Conservation (phyloP, 2,113 vertebrate species). For the Sphyrna mokarran region DNA sequence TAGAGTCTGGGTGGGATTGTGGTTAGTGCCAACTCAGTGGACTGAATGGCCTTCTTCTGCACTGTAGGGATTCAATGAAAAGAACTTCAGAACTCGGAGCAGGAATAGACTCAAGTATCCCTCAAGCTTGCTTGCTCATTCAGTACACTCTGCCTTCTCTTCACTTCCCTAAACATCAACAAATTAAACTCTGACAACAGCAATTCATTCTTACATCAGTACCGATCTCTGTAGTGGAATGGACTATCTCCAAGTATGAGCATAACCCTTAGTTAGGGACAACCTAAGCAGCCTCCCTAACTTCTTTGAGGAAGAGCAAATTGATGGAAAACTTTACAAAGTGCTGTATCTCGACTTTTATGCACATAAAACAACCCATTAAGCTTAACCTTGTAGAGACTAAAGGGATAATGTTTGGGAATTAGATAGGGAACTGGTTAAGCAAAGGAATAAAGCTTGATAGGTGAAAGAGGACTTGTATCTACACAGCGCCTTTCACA, state of each 20-base stretch:
- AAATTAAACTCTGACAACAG: not conserved
- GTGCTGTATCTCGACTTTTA: not conserved
- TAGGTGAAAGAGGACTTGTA: not conserved
- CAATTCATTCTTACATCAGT: not conserved
- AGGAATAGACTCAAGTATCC: too few species aligned
- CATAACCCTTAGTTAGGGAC: not conserved
- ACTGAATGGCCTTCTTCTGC: too few species aligned
- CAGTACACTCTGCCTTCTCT: too few species aligned
- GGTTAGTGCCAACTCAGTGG: too few species aligned
- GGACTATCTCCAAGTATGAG: too few species aligned
- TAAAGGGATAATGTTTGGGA: not conserved
- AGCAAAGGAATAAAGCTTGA: not conserved
- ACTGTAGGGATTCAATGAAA: too few species aligned
- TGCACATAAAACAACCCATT: not conserved
- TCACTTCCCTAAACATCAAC: not conserved
- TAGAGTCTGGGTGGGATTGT: too few species aligned
- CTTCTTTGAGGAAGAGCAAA: too few species aligned
- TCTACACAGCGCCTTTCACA: not conserved
- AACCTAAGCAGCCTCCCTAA: not conserved
- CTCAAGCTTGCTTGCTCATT: too few species aligned
- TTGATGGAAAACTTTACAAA: not conserved
- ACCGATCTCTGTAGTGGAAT: too few species aligned
- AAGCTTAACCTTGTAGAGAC: not conserved
- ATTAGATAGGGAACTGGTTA: not conserved
- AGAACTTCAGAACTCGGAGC: too few species aligned